Base-by-base conservation (phyloP, 2,797 vertebrate genomes). In the Danio kyathit region DNA sequence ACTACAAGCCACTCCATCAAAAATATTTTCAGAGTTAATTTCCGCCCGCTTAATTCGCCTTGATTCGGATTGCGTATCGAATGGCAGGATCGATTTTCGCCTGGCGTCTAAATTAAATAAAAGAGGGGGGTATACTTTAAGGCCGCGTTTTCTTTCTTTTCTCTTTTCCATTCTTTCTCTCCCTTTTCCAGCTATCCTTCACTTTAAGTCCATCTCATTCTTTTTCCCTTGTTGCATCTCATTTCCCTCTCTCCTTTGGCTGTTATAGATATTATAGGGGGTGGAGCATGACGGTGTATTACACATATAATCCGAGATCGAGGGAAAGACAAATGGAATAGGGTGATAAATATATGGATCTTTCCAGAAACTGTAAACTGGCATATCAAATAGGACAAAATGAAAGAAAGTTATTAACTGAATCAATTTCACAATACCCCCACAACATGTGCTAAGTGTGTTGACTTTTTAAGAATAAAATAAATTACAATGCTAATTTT, bases 11-110 rank as follows among this genome's bases (percentile, higher is more conserved):
- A 96, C 95, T 96, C 95, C 95, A 96, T 96, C 95, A 96, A 96
- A 96, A 96, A 96, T 96, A 96, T 96, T 96, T 96, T 96, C 95
- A 96, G 95, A 96, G 95, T 96, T 96, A 96, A 96, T 96, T 96
- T 96, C 95, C 95, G 94, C 94, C 94, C 94, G 95, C 95, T 96
- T 96, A 96, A 96, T 96, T 95, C 95, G 95, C 95, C 95, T 95
- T 96, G 95, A 96, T 96, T 96, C 95, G 94, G 95, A 96, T 96
- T 96, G 95, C 94, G 95, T 95, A 96, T 96, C 95, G 95, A 96
- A 95, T 96, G 95, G 95, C 95, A 96, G 95, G 94, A 96, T 96
- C 95, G 95, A 96, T 96, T 96, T 96, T 96, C 95, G 94, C 94
- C 94, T 95, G 95, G 95, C 95, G 95, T 96, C 95, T 96, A 96